A percentile compares a stretch with the other conserved stretches of the same genome.
Evolutionary conservation across 2,888 invertebrate species (phyloP).

Genomic region (Drosophila mulleri): DNA sequence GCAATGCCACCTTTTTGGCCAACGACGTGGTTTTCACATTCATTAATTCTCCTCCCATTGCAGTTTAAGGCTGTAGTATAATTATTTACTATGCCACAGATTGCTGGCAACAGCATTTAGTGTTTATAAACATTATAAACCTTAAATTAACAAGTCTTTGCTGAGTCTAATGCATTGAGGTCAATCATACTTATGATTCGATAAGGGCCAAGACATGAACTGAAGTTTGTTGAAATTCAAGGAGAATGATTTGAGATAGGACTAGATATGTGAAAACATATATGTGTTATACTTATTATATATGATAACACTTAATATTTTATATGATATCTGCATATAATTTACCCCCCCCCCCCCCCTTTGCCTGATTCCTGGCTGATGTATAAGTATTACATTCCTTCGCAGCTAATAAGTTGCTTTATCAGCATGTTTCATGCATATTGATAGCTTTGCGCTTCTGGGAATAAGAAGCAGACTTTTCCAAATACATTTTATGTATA

Average conservation of each 20-base stretch:
- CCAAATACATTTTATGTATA: background rate
- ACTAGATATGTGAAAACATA: no score
- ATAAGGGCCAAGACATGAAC: no score
- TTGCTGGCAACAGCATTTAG: slow-evolving; percentile 22
- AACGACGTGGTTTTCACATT: slow-evolving; percentile 61
- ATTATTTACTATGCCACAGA: slow-evolving; percentile 34
- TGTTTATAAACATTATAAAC: slow-evolving; percentile 13
- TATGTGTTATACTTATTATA: background rate
- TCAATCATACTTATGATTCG: background rate
- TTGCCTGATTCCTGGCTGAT: no score
- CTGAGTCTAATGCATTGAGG: background rate
- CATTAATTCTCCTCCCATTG: slow-evolving; percentile 60
- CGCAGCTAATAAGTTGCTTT: background rate
- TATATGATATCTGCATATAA: background rate
- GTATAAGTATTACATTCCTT: background rate
- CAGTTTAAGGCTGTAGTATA: slow-evolving; percentile 37
- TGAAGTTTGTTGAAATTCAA: background rate
- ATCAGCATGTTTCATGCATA: background rate
- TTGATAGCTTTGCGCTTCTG: background rate
- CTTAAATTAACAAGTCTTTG: background rate
- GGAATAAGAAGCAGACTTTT: background rate
- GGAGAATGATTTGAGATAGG: background rate
- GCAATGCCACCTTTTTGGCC: slow-evolving; percentile 58
- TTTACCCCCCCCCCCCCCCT: no score
- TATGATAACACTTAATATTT: background rate